A percentile compares a stretch with the other conserved stretches of the same genome.
Evolutionary conservation across 2,113 vertebrate genomes (phyloP).

Genomic region (cat (Felis catus)): DNA sequence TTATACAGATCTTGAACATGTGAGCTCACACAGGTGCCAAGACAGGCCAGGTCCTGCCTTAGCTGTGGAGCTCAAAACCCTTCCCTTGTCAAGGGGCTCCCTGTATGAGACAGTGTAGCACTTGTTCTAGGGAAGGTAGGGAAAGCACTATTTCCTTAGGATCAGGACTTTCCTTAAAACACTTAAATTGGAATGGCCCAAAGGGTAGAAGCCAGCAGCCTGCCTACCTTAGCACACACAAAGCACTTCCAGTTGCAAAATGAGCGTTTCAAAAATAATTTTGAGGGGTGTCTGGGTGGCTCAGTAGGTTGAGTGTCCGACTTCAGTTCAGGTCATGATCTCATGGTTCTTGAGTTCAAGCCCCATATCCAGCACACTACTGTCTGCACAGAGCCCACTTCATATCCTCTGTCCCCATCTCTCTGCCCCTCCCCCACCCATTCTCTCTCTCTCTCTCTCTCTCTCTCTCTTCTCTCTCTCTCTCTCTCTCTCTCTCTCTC

Average conservation of each 20-base stretch:
- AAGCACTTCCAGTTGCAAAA: not conserved
- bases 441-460: no score
- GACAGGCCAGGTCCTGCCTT: not conserved
- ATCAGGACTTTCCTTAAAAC: not conserved
- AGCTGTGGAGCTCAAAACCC: not conserved
- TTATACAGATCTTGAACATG: not conserved
- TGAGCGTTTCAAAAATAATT: not conserved
- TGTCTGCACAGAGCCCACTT: no score
- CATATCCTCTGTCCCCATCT: no score
- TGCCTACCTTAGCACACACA: not conserved
- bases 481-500: no score
- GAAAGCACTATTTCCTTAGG: not conserved
- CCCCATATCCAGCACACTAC: no score
- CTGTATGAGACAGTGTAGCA: accelerated
- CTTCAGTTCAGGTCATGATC: no score
- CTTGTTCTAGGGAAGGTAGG: not conserved
- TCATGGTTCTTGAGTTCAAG: no score
- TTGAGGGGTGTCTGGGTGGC: not conserved
- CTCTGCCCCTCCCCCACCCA: no score
- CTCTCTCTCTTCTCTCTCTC: no score
- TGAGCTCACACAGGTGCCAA: not conserved
- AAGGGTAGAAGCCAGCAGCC: not conserved
- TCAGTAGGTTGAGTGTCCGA: no score
- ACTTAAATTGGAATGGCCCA: not conserved
- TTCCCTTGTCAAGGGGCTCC: not conserved